These are phyloP conservation scores for Cyanoliseus patagonus DNA, from an alignment of 2,113 vertebrate genomes.

Conservation along the genomic window DNA sequence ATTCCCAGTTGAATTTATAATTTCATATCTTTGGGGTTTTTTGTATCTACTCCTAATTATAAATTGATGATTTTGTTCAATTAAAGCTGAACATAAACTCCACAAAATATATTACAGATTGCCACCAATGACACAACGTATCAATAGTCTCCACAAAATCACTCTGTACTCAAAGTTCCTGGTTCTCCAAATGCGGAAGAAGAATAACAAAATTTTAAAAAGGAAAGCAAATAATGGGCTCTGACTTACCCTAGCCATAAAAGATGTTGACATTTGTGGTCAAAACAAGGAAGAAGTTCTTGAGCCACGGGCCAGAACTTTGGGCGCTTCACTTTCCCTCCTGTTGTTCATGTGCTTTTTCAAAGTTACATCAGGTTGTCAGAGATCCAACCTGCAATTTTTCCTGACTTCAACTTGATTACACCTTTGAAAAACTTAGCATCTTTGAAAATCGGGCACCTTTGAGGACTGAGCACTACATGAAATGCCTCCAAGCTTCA, in stretches of 20 bases:
- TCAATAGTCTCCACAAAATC: neutral
- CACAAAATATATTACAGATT: neutral
- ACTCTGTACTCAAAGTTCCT: neutral
- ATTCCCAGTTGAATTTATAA: neutral
- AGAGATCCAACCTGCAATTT: neutral
- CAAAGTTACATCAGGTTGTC: neutral
- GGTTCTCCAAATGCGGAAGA: neutral
- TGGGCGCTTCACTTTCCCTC: neutral
- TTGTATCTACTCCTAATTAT: neutral
- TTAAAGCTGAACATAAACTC: neutral
- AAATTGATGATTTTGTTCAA: neutral
- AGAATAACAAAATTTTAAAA: neutral
- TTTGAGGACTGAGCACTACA: neutral
- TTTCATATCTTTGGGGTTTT: neutral
- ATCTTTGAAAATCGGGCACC: neutral
- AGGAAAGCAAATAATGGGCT: neutral
- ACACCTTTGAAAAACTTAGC: neutral
- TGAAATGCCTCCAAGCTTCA: neutral
- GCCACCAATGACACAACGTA: neutral
- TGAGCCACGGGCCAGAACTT: neutral
- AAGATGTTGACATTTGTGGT: neutral
- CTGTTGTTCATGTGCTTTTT: neutral
- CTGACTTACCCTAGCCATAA: neutral
- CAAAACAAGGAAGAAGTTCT: neutral
- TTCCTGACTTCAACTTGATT: neutral